Evolutionary conservation across 2,888 invertebrate genomes (phyloP).

Genomic region (Apomyelois bistriatella): DNA sequence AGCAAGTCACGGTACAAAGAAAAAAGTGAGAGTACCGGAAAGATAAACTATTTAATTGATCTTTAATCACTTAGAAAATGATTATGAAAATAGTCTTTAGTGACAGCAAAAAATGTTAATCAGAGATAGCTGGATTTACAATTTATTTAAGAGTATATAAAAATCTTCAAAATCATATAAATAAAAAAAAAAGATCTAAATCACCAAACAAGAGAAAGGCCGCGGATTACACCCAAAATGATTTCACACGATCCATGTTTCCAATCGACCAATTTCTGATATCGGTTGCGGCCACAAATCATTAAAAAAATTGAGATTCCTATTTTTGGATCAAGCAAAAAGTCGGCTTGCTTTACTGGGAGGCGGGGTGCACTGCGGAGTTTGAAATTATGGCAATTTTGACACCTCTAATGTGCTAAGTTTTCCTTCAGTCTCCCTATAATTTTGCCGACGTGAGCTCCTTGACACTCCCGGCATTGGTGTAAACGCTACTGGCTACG

Average conservation of each 20-base stretch:
- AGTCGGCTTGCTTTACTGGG: slow-evolving; percentile 66
- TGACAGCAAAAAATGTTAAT: too few species aligned
- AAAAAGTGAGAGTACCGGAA: slow-evolving; percentile 18
- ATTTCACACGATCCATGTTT: slow-evolving; percentile 72
- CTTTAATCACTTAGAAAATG: neutral
- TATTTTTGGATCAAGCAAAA: slow-evolving; percentile 64
- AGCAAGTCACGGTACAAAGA: slow-evolving; percentile 45
- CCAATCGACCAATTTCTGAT: slow-evolving; percentile 70
- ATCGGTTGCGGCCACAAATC: slow-evolving; percentile 73
- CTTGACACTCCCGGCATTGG: slow-evolving; percentile 40
- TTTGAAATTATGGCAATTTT: slow-evolving; percentile 77
- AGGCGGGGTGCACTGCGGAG: slow-evolving; percentile 61
- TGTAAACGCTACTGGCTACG: slow-evolving; percentile 41
- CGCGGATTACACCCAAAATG: slow-evolving; percentile 43
- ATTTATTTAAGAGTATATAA: neutral
- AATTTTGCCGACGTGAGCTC: slow-evolving; percentile 66
- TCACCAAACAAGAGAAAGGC: slow-evolving; percentile 22
- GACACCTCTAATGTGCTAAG: slow-evolving; percentile 77
- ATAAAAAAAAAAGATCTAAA: neutral
- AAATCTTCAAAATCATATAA: too few species aligned
- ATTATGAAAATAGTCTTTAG: neutral
- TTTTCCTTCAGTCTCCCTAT: slow-evolving; percentile 59
- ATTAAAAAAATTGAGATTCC: slow-evolving; percentile 69
- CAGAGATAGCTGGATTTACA: too few species aligned
- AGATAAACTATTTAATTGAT: neutral